These are phyloP conservation scores for Picus viridis DNA, from an alignment of 2,797 vertebrate genomes.

Conservation along the genomic window DNA sequence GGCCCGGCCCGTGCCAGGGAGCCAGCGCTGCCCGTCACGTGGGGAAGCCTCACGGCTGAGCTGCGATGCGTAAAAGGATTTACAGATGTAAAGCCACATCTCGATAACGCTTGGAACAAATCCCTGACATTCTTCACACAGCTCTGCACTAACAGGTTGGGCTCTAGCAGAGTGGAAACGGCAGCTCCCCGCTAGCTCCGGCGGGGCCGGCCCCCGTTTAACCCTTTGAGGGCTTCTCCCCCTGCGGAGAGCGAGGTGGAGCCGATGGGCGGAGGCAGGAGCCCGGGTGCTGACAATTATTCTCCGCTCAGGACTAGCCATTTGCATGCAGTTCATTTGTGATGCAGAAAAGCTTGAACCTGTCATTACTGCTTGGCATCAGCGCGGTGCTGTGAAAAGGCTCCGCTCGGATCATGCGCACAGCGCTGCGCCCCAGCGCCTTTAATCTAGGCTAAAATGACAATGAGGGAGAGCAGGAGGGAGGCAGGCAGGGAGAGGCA, in stretches of 20 bases:
- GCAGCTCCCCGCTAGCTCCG: slow-evolving; percentile 56
- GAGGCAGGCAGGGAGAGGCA: neutral
- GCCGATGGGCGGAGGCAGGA: slow-evolving; percentile 2
- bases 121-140: slow-evolving; percentile 70
- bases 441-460: slow-evolving; percentile 67
- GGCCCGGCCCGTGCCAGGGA: neutral
- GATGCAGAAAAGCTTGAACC: slow-evolving; percentile 79
- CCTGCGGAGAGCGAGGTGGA: neutral
- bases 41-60: slow-evolving; percentile 69
- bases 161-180: slow-evolving; percentile 68
- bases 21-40: slow-evolving; percentile 42
- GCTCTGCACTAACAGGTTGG: slow-evolving; percentile 72
- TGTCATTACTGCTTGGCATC: slow-evolving; percentile 80
- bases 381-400: slow-evolving; percentile 65
- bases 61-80: slow-evolving; percentile 77
- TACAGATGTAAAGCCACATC: slow-evolving; percentile 72
- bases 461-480: slow-evolving; percentile 37
- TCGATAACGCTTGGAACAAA: slow-evolving; percentile 71
- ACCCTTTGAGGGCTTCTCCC: slow-evolving; percentile 40
- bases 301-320: slow-evolving; percentile 74
- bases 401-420: slow-evolving; percentile 60
- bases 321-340: slow-evolving; percentile 80
- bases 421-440: slow-evolving; percentile 38
- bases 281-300: slow-evolving; percentile 69
- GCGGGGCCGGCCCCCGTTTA: neutral